phyloP scores from a whole-genome alignment of 2,797 vertebrate genomes.

The Centroberyx gerrardi region DNA sequence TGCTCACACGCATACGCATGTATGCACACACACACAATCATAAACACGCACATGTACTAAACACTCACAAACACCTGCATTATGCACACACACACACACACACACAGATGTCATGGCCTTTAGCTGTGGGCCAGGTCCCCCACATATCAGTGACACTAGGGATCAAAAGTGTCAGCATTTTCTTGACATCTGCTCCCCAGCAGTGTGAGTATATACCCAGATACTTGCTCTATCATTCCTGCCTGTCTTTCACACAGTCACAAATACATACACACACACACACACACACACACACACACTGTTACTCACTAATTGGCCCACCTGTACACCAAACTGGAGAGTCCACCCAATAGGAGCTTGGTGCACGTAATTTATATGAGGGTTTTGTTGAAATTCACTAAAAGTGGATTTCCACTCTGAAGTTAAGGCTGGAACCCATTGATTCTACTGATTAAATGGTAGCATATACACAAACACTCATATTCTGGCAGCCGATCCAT shows the following conservation, averaged over 20 bases:
- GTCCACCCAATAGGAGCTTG: slow-evolving; percentile 1
- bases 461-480: neutral
- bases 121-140: slow-evolving; percentile 44
- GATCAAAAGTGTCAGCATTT: slow-evolving; percentile 74
- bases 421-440: neutral
- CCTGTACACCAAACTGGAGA: slow-evolving; percentile 8
- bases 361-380: slow-evolving; percentile 14
- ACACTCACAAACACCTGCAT: slow-evolving; percentile 5
- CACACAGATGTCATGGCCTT: slow-evolving; percentile 60
- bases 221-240: slow-evolving; percentile 57
- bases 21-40: slow-evolving; percentile 22
- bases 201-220: slow-evolving; percentile 56
- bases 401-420: slow-evolving; percentile 5
- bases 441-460: slow-evolving; percentile 14
- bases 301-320: slow-evolving; percentile 31
- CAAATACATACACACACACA: slow-evolving; percentile 19
- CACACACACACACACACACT: slow-evolving; percentile 21
- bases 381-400: slow-evolving; percentile 5
- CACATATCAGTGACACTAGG: slow-evolving; percentile 69
- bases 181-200: slow-evolving; percentile 67
- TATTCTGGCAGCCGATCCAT: slow-evolving; percentile 23
- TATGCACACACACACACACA: slow-evolving; percentile 11
- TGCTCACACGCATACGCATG: slow-evolving; percentile 50
- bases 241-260: slow-evolving; percentile 47
- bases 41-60: slow-evolving; percentile 29